Percentiles rank a stretch among this genome's conserved stretches.
These are phyloP conservation scores for Altica lythri DNA, from an alignment of 2,888 invertebrate genomes.

Conservation along the genomic window DNA sequence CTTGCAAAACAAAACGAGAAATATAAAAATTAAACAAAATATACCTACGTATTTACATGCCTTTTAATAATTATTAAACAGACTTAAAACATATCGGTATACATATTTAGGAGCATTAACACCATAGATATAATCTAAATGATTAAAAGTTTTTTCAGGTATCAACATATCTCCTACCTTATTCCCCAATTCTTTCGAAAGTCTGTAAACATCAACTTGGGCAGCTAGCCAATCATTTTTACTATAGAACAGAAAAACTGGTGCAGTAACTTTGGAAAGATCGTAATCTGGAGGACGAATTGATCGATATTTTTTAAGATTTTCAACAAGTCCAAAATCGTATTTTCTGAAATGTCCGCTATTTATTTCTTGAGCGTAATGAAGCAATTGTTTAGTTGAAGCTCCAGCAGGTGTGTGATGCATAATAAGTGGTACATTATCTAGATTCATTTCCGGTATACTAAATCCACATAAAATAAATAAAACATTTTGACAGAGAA, in stretches of 20 bases:
- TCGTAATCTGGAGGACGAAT: constrained; percentile 56
- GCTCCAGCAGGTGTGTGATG: constrained; percentile 49
- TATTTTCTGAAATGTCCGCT: constrained; percentile 62
- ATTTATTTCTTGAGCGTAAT: constrained; percentile 70
- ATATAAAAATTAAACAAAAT: too few species aligned
- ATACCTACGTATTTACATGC: constrained; percentile 42
- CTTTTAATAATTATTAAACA: constrained; percentile 28
- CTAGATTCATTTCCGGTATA: constrained; percentile 47
- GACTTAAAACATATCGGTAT: constrained; percentile 46
- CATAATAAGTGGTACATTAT: constrained; percentile 42
- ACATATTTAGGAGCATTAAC: constrained; percentile 46
- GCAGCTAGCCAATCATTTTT: constrained; percentile 60
- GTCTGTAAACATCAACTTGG: constrained; percentile 40
- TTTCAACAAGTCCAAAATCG: constrained; percentile 55
- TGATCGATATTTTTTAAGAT: constrained; percentile 46
- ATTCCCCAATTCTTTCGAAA: constrained; percentile 49
- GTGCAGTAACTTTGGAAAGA: constrained; percentile 53
- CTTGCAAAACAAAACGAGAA: too few species aligned
- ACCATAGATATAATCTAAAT: constrained; percentile 52
- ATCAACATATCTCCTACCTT: constrained; percentile 42
- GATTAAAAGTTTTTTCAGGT: constrained; percentile 48
- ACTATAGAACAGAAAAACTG: constrained; percentile 57
- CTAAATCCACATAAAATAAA: constrained; percentile 53
- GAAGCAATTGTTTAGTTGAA: constrained; percentile 70
- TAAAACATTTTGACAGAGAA: constrained; percentile 49